Evolutionary conservation across 2,113 vertebrate species (phyloP), one percentile per base, ranked within the genome.

Genomic region (Poeciliopsis occidentalis): DNA sequence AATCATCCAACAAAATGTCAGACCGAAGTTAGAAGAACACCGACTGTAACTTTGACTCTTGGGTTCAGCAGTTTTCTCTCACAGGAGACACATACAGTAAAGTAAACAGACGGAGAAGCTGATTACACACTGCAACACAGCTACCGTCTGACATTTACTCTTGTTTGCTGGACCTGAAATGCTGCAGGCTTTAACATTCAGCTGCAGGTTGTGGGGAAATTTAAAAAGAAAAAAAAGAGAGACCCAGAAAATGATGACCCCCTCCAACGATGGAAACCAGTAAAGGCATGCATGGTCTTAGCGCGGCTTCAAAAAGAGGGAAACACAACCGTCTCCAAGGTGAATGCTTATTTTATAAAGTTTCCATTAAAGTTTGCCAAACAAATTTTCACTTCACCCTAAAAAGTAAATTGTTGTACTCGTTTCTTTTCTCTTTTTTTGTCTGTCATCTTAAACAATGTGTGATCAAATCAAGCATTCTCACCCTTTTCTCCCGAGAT

Each of bases 401-500:
- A 19, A 22, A 31, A 13, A 31, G 3, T 10, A 30, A 10, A 22
- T 31, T 11, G 31, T 63, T 63, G 0, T 17, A 30, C 15, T 13
- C 3, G 34, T 37, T 37, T 11, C 8, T 34, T 34, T 19, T 30
- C 22, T 29, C 5, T 75, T n/a, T 26, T 24, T 65, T 31, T 51
- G 2, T 41, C 13, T 15, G 44, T 47, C 29, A 41, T 57, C 34
- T 39, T 2, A 73, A 73, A 80, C 62, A 73, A 17, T 13, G 6
- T 47, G 44, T 71, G 1, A 65, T 76, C 13, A 70, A 73, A 68
- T 39, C 27, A 15, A 78, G 41, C 77, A 78, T 57, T 80, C 93
- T 93, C 88, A 95, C 94, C 92, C 89, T 85, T 93, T 54, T 90
- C 88, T 81, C 81, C 88, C n/a, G 92, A 92, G 85, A 88, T 71